Base-by-base conservation (phyloP, 2,113 vertebrate genomes). In the Toxostoma redivivum region DNA sequence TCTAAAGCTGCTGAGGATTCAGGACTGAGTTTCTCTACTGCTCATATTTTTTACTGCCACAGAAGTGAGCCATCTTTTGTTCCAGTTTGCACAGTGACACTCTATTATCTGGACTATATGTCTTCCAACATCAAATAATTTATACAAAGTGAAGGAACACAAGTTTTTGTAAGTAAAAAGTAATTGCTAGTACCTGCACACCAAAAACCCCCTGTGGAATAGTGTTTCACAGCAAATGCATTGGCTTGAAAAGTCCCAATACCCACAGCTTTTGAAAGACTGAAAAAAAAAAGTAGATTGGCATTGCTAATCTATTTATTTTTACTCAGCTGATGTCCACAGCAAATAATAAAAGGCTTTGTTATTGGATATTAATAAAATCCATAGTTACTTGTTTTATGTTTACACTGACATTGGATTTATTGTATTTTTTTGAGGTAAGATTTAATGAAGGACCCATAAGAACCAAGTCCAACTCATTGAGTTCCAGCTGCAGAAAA, bases 381-480 rank as follows among this genome's bases (percentile, higher is more conserved):
- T 50, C 45, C 28, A 37, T 31, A 57, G 9, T 69, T 37, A 69
- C 28, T 35, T 56, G 5, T 17, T 72, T 67, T 77, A 31, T 74
- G 15, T 88, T 93, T 92, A 85, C 48, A 45, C 15, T 31, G 53
- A 81, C 23, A 42, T 30, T 58, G 45, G 51, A 69, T 92, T 92
- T 91, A 31, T 71, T 84, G 5, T 24, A 57, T 79, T 57, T 80
- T 15, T 79, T 53, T 85, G 44, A 42, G 12, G 14, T 69, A 35
- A 1, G 17, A 13, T 61, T 78, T 69, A 38, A 28, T 0, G 0
- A 45, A n/a, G 28, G 10, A 45, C 12, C 12, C 47, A 45, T 23
- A 45, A 61, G 19, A 8, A 61, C 38, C 18, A 33, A 61, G 10
- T 61, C 28, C 22, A 45, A 28, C 18, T 60, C 27, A 44, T 2